Evolutionary conservation across 2,113 vertebrate species (phyloP).

Genomic region (Miniopterus natalensis): DNA sequence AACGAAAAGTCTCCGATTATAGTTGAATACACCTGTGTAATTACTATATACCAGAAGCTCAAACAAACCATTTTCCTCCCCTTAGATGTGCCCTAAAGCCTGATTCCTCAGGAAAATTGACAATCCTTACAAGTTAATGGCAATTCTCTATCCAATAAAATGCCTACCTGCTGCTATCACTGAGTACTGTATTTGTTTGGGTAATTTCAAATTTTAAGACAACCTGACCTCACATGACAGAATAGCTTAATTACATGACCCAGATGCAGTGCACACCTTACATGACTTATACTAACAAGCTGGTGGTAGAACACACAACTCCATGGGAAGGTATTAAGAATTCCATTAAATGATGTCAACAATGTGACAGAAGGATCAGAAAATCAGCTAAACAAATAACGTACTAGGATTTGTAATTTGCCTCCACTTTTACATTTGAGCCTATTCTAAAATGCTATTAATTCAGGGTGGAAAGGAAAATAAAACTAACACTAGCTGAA

Average conservation of each 20-base stretch:
- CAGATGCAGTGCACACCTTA: neutral
- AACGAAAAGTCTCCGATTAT: slow-evolving; percentile 36
- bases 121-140: neutral
- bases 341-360: neutral
- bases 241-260: neutral
- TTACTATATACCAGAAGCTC: neutral
- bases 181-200: neutral
- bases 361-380: neutral
- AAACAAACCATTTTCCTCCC: neutral
- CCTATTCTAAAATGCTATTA: neutral
- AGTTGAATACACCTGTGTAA: slow-evolving; percentile 6
- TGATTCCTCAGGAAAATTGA: neutral
- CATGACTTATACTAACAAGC: neutral
- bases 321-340: neutral
- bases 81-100: neutral
- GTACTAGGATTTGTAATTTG: neutral
- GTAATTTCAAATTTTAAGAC: neutral
- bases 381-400: neutral
- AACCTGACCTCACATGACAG: neutral
- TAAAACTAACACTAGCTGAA: neutral
- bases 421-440: neutral
- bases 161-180: neutral
- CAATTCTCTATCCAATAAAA: neutral
- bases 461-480: neutral
- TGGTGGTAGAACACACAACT: neutral